Conservation (phyloP, 2,113 vertebrate species). For the Pyrgilauda ruficollis region DNA sequence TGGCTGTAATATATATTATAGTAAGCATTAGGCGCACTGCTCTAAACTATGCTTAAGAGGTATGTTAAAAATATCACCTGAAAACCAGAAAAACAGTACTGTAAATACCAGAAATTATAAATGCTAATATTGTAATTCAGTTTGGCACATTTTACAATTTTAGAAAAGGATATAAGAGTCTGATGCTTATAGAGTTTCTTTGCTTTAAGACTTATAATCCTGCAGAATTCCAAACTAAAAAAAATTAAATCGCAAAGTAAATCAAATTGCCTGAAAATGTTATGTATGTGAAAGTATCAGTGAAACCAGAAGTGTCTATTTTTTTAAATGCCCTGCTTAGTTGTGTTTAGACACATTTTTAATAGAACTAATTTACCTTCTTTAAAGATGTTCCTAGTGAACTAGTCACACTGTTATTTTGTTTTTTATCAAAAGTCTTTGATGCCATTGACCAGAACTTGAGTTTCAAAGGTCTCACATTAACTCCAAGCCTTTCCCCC, state of each 20-base stretch:
- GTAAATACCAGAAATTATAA: background rate
- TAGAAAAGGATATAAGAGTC: background rate
- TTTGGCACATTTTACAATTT: background rate
- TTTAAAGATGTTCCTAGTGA: background rate
- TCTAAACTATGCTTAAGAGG: background rate
- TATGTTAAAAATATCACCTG: background rate
- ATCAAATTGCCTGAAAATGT: background rate
- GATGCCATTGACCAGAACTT: background rate
- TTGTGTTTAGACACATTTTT: background rate
- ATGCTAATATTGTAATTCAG: background rate
- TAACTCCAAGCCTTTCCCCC: background rate
- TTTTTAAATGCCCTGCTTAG: background rate
- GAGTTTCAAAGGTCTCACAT: background rate
- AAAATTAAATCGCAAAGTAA: background rate
- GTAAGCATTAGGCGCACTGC: background rate
- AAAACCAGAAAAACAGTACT: background rate
- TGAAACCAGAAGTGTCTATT: background rate
- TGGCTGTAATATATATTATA: background rate
- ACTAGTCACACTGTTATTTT: background rate
- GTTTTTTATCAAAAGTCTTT: background rate
- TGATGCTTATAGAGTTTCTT: background rate
- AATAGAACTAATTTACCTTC: background rate
- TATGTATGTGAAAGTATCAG: background rate
- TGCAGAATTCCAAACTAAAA: background rate
- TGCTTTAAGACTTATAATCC: background rate